These are phyloP conservation scores for Oenanthe oenanthe DNA, from an alignment of 2,113 vertebrate species.

Conservation along the genomic window DNA sequence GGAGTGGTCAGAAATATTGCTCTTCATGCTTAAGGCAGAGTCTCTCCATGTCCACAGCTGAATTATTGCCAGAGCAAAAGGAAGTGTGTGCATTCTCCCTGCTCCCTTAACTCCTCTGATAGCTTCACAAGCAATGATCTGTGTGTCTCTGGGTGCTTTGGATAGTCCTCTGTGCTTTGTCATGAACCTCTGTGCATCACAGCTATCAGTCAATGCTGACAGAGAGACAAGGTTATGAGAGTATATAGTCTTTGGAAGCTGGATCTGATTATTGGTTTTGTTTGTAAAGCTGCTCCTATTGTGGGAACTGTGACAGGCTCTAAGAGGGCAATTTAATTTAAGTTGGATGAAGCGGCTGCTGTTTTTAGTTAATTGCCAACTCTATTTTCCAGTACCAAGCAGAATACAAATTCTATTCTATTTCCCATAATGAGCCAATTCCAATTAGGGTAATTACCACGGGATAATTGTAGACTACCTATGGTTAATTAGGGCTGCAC, in stretches of 20 bases:
- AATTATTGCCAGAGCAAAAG: not conserved
- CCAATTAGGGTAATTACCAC: slow-evolving; percentile 34
- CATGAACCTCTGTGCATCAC: not conserved
- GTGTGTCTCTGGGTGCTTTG: not conserved
- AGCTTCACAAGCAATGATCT: not conserved
- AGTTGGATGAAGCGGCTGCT: slow-evolving; percentile 17
- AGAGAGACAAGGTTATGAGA: slow-evolving; percentile 20
- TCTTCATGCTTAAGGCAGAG: not conserved
- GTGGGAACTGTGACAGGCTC: slow-evolving; percentile 29
- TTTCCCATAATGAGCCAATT: slow-evolving; percentile 22
- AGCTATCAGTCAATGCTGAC: not conserved
- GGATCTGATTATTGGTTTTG: not conserved
- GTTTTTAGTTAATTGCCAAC: slow-evolving; percentile 58
- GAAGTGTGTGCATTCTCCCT: not conserved
- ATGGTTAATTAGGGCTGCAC: slow-evolving; percentile 49
- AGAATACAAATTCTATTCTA: slow-evolving; percentile 55
- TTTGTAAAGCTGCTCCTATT: slow-evolving; percentile 37
- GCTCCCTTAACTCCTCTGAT: not conserved
- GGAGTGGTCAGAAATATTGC: not conserved
- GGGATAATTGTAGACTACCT: slow-evolving; percentile 54
- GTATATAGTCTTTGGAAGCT: not conserved
- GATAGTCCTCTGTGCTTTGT: not conserved
- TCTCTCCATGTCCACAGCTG: not conserved
- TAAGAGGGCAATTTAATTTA: slow-evolving; percentile 32
- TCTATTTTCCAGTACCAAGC: slow-evolving; percentile 24